These are phyloP conservation scores for Oryctes rhinoceros DNA, from an alignment of 1,140 invertebrate genomes.

Conservation along the genomic window DNA sequence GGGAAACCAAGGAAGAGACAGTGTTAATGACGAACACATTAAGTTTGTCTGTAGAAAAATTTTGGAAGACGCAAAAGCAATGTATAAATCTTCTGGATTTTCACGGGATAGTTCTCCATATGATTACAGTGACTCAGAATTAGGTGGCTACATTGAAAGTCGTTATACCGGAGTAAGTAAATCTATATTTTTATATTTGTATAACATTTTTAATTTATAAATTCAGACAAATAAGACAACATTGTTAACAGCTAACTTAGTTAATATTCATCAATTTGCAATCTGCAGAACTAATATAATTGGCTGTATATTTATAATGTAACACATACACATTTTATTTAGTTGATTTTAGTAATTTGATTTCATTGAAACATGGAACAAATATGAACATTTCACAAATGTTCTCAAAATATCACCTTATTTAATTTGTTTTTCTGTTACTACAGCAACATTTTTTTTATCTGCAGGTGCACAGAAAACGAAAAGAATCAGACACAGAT, in stretches of 20 bases:
- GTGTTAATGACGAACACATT: slow-evolving; percentile 79
- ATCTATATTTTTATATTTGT: no score
- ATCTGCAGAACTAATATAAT: no score
- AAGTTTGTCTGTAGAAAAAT: slow-evolving; percentile 77
- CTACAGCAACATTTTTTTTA: background rate
- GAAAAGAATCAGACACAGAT: slow-evolving; percentile 71
- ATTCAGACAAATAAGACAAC: background rate
- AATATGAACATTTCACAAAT: no score
- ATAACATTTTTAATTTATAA: background rate
- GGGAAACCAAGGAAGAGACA: slow-evolving; percentile 76
- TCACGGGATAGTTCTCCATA: slow-evolving; percentile 62
- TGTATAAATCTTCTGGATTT: slow-evolving; percentile 66
- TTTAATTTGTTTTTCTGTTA: background rate
- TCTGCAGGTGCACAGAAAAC: slow-evolving; percentile 61
- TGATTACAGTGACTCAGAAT: slow-evolving; percentile 65
- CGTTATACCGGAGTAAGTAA: slow-evolving; percentile 24
- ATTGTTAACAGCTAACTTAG: no score
- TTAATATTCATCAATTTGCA: no score
- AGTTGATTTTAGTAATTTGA: no score
- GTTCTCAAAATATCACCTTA: background rate
- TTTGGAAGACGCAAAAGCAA: slow-evolving; percentile 78
- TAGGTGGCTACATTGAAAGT: slow-evolving; percentile 40
- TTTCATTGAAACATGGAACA: no score
- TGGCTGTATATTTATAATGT: no score
- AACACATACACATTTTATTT: no score